Conservation (phyloP, 2,888 invertebrate genomes). For the Caenorhabditis sinica region DNA sequence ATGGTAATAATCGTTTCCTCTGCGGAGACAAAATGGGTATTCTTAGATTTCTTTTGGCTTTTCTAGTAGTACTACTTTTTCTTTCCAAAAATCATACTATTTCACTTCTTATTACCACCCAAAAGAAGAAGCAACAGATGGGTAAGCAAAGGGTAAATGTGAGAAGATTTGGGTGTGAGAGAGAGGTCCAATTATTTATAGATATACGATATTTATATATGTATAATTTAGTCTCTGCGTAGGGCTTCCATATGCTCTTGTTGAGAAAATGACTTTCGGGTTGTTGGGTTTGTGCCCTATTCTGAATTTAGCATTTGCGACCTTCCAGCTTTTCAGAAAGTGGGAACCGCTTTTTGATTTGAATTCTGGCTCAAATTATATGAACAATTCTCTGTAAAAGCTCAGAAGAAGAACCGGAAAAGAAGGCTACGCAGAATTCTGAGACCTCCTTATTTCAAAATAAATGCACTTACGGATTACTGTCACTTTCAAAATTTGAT, state of each 20-base stretch:
- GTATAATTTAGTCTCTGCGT: conserved; percentile 15
- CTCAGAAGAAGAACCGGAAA: no score
- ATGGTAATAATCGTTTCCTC: conserved; percentile 50
- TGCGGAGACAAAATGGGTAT: conserved; percentile 1
- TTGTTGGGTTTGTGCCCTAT: background rate
- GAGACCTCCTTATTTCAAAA: no score
- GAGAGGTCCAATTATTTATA: conserved; percentile 48
- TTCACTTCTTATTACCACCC: conserved; percentile 18
- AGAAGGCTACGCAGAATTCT: no score
- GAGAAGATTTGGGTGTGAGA: conserved; percentile 31
- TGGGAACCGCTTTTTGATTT: no score
- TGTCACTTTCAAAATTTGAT: no score
- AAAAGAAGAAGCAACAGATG: conserved; percentile 40
- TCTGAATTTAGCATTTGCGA: background rate
- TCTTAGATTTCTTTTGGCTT: background rate
- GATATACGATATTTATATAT: conserved; percentile 49
- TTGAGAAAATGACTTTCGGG: background rate
- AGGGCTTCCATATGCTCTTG: conserved; percentile 33
- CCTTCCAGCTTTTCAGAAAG: no score
- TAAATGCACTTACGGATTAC: no score
- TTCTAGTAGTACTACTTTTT: conserved; percentile 7
- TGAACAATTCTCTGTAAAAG: no score
- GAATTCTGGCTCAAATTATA: no score
- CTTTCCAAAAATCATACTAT: background rate
- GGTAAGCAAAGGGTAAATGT: conserved; percentile 29